Evolutionary conservation across 2,113 vertebrate species (phyloP).

Genomic region (Equus przewalskii): DNA sequence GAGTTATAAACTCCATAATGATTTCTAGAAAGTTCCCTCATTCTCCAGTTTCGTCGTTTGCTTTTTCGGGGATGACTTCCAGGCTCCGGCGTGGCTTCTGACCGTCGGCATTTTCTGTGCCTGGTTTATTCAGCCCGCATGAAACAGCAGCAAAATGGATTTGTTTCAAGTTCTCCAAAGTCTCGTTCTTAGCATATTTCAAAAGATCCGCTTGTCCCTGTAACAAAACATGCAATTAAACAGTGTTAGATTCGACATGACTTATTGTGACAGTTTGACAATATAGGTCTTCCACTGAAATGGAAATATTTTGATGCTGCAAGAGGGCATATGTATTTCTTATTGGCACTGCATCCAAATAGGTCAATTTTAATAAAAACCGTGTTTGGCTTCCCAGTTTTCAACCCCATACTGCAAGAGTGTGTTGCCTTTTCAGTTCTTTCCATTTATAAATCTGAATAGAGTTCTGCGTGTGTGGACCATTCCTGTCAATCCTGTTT

Average conservation of each 20-base stretch:
- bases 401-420: not conserved
- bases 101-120: conserved; percentile 85
- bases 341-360: not conserved
- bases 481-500: not conserved
- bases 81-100: conserved; percentile 91
- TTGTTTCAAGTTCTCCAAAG: conserved; percentile 97
- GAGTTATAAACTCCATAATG: conserved; percentile 86
- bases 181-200: conserved; percentile 96
- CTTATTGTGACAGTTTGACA: not conserved
- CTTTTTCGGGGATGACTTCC: conserved; percentile 94
- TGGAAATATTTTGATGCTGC: not conserved
- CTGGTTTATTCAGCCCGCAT: conserved; percentile 93
- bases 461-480: too few species aligned
- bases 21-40: conserved; percentile 77
- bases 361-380: not conserved
- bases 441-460: not conserved
- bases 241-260: not conserved
- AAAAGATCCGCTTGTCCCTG: conserved; percentile 98
- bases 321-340: not conserved
- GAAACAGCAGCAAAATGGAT: conserved; percentile 96
- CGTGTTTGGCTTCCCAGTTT: not conserved
- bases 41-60: conserved; percentile 91
- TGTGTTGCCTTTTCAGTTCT: not conserved
- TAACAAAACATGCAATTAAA: conserved; percentile 62
- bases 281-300: not conserved